Conservation (phyloP, 23 tunicate genomes). For the Corella eumyota region DNA sequence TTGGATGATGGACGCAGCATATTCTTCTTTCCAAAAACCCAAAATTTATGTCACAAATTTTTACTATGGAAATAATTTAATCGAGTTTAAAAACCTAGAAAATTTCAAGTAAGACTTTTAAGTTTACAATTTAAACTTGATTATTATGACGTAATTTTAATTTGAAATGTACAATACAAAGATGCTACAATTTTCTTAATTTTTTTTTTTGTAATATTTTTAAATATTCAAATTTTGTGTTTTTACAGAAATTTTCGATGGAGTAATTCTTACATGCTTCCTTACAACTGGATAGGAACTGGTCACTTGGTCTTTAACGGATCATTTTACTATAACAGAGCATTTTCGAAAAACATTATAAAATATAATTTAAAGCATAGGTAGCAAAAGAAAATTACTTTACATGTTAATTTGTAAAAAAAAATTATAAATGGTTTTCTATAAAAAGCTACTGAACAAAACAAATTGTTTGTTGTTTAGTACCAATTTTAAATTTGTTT, state of each 20-base stretch:
- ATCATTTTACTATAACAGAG: slow-evolving; percentile 86
- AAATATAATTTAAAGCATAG: slow-evolving; percentile 65
- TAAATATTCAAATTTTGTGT: background rate
- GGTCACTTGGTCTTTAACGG: slow-evolving; percentile 95
- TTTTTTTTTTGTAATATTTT: background rate
- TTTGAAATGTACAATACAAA: background rate
- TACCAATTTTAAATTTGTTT: background rate
- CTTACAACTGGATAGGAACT: slow-evolving; percentile 92
- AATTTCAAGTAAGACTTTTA: slow-evolving; percentile 34
- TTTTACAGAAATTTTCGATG: slow-evolving; percentile 46
- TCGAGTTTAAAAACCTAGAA: slow-evolving; percentile 53
- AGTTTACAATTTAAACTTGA: background rate
- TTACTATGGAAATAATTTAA: slow-evolving; percentile 78
- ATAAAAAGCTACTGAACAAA: background rate
- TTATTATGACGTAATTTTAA: background rate
- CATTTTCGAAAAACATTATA: slow-evolving; percentile 73
- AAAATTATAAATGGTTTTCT: background rate
- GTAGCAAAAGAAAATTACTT: slow-evolving; percentile 17
- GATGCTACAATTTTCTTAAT: background rate
- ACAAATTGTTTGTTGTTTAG: background rate
- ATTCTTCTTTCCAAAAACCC: slow-evolving; percentile 2
- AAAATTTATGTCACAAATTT: slow-evolving; percentile 80
- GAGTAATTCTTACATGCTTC: slow-evolving; percentile 62
- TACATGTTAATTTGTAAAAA: background rate
- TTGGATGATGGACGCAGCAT: slow-evolving; percentile 71